Conservation (phyloP, 2,888 invertebrate species). For the Stenolophus ochropezus region DNA sequence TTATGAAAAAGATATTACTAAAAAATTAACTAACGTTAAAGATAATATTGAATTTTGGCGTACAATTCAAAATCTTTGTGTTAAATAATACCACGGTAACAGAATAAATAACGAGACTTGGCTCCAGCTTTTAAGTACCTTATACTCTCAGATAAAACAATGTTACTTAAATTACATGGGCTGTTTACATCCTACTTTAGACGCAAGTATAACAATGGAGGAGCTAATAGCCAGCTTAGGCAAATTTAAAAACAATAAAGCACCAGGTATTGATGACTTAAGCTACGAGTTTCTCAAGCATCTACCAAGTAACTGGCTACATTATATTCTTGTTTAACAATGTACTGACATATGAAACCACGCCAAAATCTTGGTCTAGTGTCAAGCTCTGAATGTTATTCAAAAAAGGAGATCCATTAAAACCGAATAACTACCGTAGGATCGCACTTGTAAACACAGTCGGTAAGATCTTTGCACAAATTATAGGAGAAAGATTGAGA, state of each 20-base stretch:
- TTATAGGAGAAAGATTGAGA: neutral
- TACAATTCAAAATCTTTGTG: neutral
- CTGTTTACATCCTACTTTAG: neutral
- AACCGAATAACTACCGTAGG: neutral
- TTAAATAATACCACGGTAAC: neutral
- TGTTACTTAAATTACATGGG: neutral
- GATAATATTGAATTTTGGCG: neutral
- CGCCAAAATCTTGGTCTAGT: neutral
- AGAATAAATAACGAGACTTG: neutral
- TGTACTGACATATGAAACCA: neutral
- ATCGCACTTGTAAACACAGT: neutral
- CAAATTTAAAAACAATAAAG: neutral
- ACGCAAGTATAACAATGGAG: neutral
- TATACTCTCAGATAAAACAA: neutral
- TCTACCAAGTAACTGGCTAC: neutral
- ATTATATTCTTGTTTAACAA: neutral
- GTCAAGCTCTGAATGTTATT: neutral
- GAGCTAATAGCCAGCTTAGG: neutral
- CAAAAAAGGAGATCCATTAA: neutral
- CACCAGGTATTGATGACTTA: neutral
- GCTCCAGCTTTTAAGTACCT: neutral
- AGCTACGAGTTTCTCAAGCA: neutral
- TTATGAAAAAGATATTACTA: neutral
- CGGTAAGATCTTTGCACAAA: neutral
- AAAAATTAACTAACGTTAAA: neutral